A percentile compares a stretch with the other conserved stretches of the same genome.
These are phyloP conservation scores for Otolemur garnettii DNA, from an alignment of 2,113 vertebrate species.

Conservation along the genomic window DNA sequence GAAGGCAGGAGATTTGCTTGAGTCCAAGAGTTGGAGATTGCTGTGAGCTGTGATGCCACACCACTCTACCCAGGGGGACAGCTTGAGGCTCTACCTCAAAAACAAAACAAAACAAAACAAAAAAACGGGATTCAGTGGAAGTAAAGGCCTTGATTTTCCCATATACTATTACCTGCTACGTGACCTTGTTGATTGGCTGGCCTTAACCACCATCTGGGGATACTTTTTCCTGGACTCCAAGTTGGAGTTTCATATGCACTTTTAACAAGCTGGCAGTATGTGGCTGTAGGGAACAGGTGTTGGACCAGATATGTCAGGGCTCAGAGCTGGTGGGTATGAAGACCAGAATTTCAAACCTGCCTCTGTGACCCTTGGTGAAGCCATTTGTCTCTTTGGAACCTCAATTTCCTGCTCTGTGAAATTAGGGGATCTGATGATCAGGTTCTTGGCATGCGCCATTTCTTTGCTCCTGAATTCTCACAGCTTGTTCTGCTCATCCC, in stretches of 20 bases:
- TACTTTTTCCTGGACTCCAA: background rate
- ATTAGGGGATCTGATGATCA: background rate
- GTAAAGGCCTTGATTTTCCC: background rate
- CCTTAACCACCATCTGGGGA: background rate
- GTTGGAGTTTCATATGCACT: background rate
- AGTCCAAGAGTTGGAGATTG: too few species aligned
- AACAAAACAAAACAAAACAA: too few species aligned
- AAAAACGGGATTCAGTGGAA: background rate
- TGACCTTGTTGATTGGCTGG: background rate
- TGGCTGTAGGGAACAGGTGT: background rate
- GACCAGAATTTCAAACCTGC: background rate
- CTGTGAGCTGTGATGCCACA: too few species aligned
- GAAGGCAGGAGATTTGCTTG: too few species aligned
- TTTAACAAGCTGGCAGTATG: background rate
- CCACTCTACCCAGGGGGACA: too few species aligned
- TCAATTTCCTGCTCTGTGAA: background rate
- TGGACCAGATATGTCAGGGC: background rate
- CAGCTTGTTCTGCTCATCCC: fast-evolving
- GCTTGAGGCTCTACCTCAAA: too few species aligned
- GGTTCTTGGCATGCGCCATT: background rate
- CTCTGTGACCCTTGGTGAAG: background rate
- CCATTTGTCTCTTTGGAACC: background rate
- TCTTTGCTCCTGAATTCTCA: background rate
- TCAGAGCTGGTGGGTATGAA: background rate
- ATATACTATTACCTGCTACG: background rate